Conservation (phyloP, 2,888 invertebrate genomes). For the Lithophane socia region DNA sequence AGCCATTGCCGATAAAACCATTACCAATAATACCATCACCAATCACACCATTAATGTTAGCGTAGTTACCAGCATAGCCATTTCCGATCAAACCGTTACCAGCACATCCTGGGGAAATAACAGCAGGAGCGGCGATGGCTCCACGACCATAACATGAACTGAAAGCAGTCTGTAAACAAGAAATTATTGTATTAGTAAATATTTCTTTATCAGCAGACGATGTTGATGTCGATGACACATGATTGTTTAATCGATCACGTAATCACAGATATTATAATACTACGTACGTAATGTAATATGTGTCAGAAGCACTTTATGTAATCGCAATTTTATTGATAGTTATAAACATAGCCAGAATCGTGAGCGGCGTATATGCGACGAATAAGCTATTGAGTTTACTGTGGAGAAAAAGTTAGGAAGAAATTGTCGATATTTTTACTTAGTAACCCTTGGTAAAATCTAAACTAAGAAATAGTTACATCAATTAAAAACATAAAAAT, state of each 20-base stretch:
- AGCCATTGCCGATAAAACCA: slow-evolving; percentile 3
- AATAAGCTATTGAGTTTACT: no score
- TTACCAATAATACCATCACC: slow-evolving; percentile 10
- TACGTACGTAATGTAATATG: neutral
- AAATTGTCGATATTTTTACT: no score
- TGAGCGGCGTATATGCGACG: no score
- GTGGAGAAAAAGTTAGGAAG: no score
- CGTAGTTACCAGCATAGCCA: slow-evolving; percentile 1
- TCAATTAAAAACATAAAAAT: no score
- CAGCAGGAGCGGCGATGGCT: neutral
- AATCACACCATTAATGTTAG: neutral
- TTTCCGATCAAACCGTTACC: neutral
- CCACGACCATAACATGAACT: slow-evolving; percentile 13
- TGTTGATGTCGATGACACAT: no score
- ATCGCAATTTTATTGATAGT: no score
- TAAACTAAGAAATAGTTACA: neutral
- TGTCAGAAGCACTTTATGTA: neutral
- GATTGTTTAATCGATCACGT: neutral
- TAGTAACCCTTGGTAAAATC: no score
- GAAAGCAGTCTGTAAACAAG: neutral
- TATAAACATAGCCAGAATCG: no score
- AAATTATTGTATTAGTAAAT: neutral
- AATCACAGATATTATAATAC: no score
- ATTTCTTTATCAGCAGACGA: neutral
- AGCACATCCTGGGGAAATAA: no score